These are phyloP conservation scores for Nesoenas mayeri DNA, from an alignment of 2,113 vertebrate species.

Conservation along the genomic window DNA sequence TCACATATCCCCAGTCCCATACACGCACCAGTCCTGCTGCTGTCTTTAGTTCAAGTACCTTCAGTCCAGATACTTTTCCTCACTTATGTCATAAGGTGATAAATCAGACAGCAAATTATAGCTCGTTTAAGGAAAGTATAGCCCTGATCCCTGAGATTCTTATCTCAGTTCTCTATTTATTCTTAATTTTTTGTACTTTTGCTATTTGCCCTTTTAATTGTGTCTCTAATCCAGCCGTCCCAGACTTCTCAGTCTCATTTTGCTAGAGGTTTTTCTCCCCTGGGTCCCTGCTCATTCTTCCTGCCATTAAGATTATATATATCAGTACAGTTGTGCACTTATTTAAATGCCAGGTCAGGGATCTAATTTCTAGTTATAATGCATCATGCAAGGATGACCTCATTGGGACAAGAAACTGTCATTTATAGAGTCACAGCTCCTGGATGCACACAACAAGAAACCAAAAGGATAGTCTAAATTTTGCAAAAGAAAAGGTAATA, in stretches of 20 bases:
- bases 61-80: neutral
- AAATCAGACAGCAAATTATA: neutral
- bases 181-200: neutral
- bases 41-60: neutral
- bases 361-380: neutral
- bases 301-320: neutral
- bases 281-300: neutral
- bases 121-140: neutral
- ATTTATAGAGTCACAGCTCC: neutral
- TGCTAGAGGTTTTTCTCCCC: neutral
- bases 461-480: neutral
- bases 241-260: neutral
- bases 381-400: neutral
- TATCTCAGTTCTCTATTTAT: neutral
- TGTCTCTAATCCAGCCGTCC: neutral
- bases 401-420: neutral
- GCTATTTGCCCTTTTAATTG: neutral
- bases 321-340: neutral
- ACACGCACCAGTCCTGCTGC: neutral
- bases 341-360: neutral
- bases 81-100: neutral
- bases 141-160: neutral
- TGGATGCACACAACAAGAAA: neutral
- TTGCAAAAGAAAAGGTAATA: neutral
- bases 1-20: neutral